A percentile compares a stretch with the other conserved stretches of the same genome.
These are phyloP conservation scores for Cassiopea andromeda DNA, from an alignment of 30 jellyfish, hydroid and myxozoan genomes.

Conservation along the genomic window DNA sequence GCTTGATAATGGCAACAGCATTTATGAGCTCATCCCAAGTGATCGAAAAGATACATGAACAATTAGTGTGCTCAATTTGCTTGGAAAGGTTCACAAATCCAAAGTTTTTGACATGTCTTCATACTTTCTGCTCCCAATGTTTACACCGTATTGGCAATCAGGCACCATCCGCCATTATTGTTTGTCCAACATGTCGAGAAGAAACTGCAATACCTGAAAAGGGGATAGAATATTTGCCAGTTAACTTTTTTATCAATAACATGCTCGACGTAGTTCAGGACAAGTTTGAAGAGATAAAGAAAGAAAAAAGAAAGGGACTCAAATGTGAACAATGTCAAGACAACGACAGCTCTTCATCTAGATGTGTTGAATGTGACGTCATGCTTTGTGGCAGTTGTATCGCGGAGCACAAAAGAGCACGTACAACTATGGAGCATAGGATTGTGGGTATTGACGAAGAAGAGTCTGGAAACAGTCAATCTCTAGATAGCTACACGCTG, in stretches of 20 bases:
- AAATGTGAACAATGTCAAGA: slow-evolving; percentile 96
- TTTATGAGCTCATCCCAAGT: slow-evolving; percentile 90
- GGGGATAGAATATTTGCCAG: slow-evolving; percentile 82
- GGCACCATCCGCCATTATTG: slow-evolving; percentile 65
- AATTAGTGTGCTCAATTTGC: slow-evolving; percentile 89
- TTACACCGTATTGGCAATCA: slow-evolving; percentile 90
- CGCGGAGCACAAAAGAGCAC: slow-evolving; percentile 93
- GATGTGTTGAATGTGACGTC: slow-evolving; percentile 93
- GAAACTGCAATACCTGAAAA: slow-evolving; percentile 83
- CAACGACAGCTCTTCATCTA: slow-evolving; percentile 81
- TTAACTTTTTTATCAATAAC: slow-evolving; percentile 86
- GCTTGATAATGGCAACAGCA: slow-evolving; percentile 53
- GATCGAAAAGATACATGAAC: slow-evolving; percentile 93
- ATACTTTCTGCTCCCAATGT: slow-evolving; percentile 95
- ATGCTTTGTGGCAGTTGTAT: slow-evolving; percentile 88
- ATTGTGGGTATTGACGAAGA: slow-evolving; percentile 78
- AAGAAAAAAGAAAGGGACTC: slow-evolving; percentile 84
- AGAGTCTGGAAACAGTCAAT: slow-evolving; percentile 75
- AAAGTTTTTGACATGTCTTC: slow-evolving; percentile 82
- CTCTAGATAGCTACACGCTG: slow-evolving; percentile 87
- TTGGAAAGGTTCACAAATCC: slow-evolving; percentile 93
- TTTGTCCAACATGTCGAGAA: slow-evolving; percentile 95
- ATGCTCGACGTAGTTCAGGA: slow-evolving; percentile 84
- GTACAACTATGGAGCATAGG: slow-evolving; percentile 92
- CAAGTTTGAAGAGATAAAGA: slow-evolving; percentile 85